A percentile compares a stretch with the other conserved stretches of the same genome.
Conservation (phyloP, 2,113 vertebrate genomes). For the Siphamia tubifer region DNA sequence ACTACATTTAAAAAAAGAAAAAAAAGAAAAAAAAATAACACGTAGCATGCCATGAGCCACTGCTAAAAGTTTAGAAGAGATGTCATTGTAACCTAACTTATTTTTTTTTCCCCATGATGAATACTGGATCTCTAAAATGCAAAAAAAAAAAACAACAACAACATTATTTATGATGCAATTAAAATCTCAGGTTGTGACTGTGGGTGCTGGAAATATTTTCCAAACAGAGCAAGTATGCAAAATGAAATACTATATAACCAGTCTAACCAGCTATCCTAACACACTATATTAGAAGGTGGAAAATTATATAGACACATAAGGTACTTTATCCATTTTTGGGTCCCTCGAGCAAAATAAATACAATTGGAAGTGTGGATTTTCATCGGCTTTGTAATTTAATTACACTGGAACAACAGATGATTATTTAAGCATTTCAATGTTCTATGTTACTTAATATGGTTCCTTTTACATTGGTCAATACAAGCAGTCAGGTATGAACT, state of each 20-base stretch:
- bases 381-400: no score
- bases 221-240: neutral
- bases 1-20: neutral
- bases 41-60: neutral
- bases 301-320: no score
- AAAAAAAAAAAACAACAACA: neutral
- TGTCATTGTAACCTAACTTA: neutral
- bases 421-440: no score
- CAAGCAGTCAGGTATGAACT: no score
- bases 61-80: neutral
- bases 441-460: no score
- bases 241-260: neutral
- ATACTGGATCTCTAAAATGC: neutral
- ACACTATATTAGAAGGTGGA: no score
- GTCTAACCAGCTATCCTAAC: no score
- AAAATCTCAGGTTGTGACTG: neutral
- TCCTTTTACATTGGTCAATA: no score
- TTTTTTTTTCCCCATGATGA: neutral
- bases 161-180: neutral
- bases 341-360: no score
- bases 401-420: no score
- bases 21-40: constrained; percentile 1
- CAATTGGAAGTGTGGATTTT: no score
- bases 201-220: neutral
- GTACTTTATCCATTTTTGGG: no score